Percentiles rank a stretch among this genome's conserved stretches.
These are phyloP conservation scores for Hemiscyllium ocellatum DNA, from an alignment of 2,113 vertebrate genomes.

Conservation along the genomic window DNA sequence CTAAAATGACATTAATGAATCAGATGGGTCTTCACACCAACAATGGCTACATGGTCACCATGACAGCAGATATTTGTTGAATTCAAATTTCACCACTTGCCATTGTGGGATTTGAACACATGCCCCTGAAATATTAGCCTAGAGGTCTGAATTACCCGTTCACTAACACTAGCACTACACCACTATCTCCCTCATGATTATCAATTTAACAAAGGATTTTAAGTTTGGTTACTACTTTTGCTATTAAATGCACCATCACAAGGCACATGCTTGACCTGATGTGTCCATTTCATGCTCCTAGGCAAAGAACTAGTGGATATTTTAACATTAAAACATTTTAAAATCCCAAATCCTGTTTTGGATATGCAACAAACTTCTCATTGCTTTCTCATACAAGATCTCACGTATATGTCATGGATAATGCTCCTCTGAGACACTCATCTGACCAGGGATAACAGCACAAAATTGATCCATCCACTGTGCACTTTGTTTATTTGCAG, in stretches of 20 bases:
- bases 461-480: slow-evolving; percentile 11
- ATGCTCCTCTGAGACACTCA: not conserved
- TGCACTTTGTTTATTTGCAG: slow-evolving; percentile 13
- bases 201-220: not conserved
- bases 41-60: too few relatives aligned
- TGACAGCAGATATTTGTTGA: too few relatives aligned
- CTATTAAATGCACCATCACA: not conserved
- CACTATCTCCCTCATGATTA: not conserved
- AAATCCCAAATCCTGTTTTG: not conserved
- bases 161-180: too few relatives aligned
- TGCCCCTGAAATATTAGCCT: too few relatives aligned
- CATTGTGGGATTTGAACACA: too few relatives aligned
- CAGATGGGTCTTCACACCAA: too few relatives aligned
- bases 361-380: not conserved
- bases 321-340: not conserved
- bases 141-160: too few relatives aligned
- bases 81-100: too few relatives aligned
- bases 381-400: not conserved
- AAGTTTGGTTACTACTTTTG: not conserved
- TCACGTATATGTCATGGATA: not conserved
- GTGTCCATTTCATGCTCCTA: not conserved
- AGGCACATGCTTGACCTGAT: not conserved
- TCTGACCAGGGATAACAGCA: not conserved
- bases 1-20: too few relatives aligned
- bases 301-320: not conserved